Conservation (phyloP, 2,888 invertebrate species). For the Trachelus iudaicus region DNA sequence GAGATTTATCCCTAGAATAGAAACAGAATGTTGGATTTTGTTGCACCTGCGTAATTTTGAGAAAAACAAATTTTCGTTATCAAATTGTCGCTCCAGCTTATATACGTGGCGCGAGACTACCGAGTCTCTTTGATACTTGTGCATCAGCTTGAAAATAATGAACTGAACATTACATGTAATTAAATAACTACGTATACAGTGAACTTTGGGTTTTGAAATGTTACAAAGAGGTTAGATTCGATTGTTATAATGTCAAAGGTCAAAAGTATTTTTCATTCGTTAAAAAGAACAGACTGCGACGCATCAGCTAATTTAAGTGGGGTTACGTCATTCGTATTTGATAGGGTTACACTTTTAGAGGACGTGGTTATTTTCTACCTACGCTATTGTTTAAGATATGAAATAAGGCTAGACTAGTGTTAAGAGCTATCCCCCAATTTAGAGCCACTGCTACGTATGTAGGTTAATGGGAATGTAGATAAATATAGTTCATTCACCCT, state of each 20-base stretch:
- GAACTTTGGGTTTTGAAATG: neutral
- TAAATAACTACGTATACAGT: too few relatives aligned
- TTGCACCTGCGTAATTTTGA: too few relatives aligned
- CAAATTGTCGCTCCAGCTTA: too few relatives aligned
- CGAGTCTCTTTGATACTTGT: too few relatives aligned
- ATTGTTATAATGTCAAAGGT: neutral
- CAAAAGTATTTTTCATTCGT: neutral
- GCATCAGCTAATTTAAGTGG: neutral
- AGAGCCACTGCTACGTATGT: neutral
- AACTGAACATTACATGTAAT: too few relatives aligned
- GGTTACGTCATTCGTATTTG: neutral
- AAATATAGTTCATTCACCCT: slow-evolving; percentile 18
- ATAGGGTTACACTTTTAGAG: neutral
- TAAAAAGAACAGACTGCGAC: neutral
- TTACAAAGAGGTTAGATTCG: neutral
- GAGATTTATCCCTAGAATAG: too few relatives aligned
- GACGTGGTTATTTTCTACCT: neutral
- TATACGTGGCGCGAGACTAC: too few relatives aligned
- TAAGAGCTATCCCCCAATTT: neutral
- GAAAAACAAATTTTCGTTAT: too few relatives aligned
- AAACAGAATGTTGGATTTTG: too few relatives aligned
- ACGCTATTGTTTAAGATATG: neutral
- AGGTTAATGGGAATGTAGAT: slow-evolving; percentile 15
- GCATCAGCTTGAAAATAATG: too few relatives aligned
- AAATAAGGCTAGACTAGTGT: neutral